Base-by-base conservation (phyloP, 2,113 vertebrate genomes). In the Solenodon paradoxus region DNA sequence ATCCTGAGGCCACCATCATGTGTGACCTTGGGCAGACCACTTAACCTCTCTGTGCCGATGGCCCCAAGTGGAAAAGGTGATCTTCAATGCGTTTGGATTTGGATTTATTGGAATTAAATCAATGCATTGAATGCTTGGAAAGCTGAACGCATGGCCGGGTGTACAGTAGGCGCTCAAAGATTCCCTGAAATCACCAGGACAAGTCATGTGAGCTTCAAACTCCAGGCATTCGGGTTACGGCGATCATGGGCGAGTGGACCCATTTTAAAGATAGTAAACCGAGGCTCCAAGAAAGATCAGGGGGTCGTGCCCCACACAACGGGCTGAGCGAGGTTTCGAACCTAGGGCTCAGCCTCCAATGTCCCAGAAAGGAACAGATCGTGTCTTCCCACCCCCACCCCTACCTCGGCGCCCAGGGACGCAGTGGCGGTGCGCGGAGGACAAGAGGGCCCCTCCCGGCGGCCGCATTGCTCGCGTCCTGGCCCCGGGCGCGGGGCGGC, bases 381-480 rank as follows among this genome's bases (percentile, higher is more conserved):
- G 11, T 3, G n/a, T 5, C 35, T n/a, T n/a, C n/a, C n/a, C n/a
- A n/a, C n/a, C n/a, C n/a, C n/a, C n/a, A n/a, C n/a, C n/a, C n/a
- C n/a, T n/a, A n/a, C n/a, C 5, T 20, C 17, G 53, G 53, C 53
- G 45, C 81, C 11, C 32, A 66, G 45, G 13, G 4, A 3, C 9
- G 75, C 45, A 20, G 61, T 6, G 24, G 13, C 26, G 6, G 38
- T 7, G n/a, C 19, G 22, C 7, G 42, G 68, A 59, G 30, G 7
- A 5, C n/a, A 20, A 7, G 0, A 55, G 5, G 9, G 16, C 32
- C 22, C 77, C 2, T 3, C 26, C 9, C 4, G 16, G 4, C 4
- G 4, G 51, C 1, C 19, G n/a, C 42, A 4, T 12, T 9, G 16
- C 26, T 0, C 1, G 30, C 35, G 15, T 26, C 59, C 28, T 0